These are phyloP conservation scores for Larimichthys polyactis DNA, from an alignment of 2,113 vertebrate species.

Conservation along the genomic window DNA sequence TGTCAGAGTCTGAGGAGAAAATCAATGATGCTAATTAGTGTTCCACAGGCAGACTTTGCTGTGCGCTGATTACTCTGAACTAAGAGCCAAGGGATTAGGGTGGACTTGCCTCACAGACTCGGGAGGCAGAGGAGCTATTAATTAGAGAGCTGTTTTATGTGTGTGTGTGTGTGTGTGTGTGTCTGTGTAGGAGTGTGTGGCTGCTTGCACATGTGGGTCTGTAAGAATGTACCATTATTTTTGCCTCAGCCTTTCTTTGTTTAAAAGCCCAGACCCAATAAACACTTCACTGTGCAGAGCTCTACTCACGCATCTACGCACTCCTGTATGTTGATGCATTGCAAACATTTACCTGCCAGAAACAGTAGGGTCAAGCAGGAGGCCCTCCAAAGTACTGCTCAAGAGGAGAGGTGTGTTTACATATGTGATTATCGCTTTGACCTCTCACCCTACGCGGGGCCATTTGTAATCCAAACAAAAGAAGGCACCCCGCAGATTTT, in stretches of 20 bases:
- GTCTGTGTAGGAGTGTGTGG: not conserved
- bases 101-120: conserved; percentile 78
- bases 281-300: not conserved
- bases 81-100: conserved; percentile 79
- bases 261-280: conserved; percentile 58
- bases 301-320: conserved; percentile 1
- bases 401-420: conserved; percentile 75
- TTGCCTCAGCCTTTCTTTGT: conserved; percentile 49
- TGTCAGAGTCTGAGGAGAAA: conserved; percentile 70
- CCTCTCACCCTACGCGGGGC: conserved; percentile 69
- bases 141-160: conserved; percentile 66
- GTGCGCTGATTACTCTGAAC: conserved; percentile 78
- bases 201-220: conserved; percentile 49
- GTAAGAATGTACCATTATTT: conserved; percentile 54
- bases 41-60: conserved; percentile 77
- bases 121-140: conserved; percentile 78
- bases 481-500: conserved; percentile 63
- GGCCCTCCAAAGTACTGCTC: conserved; percentile 47
- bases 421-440: conserved; percentile 81
- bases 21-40: conserved; percentile 83
- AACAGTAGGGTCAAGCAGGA: conserved; percentile 62
- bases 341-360: conserved; percentile 76
- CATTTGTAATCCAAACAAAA: conserved; percentile 81
- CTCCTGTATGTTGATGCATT: conserved; percentile 55
- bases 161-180: not conserved